These are phyloP conservation scores for Dicerorhinus sumatrensis DNA, from an alignment of 2,113 vertebrate species.

Conservation along the genomic window DNA sequence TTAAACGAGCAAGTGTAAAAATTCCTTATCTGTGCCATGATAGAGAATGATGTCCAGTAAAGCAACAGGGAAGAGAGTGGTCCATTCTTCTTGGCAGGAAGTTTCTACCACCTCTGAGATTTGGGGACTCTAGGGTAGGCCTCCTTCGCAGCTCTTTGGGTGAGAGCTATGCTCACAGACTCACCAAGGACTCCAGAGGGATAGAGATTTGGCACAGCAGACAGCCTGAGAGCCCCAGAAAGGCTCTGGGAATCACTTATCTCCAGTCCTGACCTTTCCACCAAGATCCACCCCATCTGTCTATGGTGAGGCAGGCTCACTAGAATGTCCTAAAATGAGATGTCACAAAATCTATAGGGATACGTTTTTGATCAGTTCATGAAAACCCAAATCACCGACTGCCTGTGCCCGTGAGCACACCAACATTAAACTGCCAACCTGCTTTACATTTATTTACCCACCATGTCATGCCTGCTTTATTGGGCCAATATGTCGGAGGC, in stretches of 20 bases:
- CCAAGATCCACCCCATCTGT: not conserved
- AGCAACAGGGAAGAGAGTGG: not conserved
- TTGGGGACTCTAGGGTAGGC: not conserved
- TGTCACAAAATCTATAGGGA: not conserved
- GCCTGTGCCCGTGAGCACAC: not conserved
- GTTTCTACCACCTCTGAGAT: not conserved
- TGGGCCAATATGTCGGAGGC: slow-evolving; percentile 40
- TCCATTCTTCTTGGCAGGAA: not conserved
- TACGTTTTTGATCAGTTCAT: not conserved
- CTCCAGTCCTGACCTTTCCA: not conserved
- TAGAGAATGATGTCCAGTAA: rapidly evolving
- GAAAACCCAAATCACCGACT: slow-evolving; percentile 22
- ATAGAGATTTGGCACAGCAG: not conserved
- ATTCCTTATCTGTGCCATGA: not conserved
- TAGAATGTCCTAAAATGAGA: not conserved
- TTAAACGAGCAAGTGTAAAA: not conserved
- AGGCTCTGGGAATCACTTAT: not conserved
- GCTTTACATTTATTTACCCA: slow-evolving; percentile 39
- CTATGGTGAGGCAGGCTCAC: not conserved
- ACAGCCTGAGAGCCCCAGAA: no score
- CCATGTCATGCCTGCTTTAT: slow-evolving; percentile 45
- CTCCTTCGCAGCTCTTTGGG: not conserved
- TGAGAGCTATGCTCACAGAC: no score
- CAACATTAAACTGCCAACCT: slow-evolving; percentile 63
- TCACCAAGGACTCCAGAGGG: not conserved